These are phyloP conservation scores for Agrilus biguttatus DNA, from an alignment of 2,888 invertebrate species.

Conservation along the genomic window DNA sequence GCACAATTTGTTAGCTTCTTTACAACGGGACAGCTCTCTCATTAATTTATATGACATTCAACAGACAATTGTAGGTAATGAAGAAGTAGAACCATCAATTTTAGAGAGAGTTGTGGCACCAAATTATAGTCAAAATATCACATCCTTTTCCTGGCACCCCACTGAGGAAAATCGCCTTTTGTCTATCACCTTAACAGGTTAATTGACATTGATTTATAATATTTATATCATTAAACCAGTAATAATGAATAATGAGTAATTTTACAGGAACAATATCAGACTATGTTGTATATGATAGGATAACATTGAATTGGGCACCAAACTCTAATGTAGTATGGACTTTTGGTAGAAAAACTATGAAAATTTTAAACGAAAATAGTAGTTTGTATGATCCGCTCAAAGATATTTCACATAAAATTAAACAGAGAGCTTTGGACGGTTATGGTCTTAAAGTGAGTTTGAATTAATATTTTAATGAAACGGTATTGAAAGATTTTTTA, in stretches of 20 bases:
- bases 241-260: conserved; percentile 2
- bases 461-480: too few relatives aligned
- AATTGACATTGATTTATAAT: not conserved
- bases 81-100: conserved; percentile 62
- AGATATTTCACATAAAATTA: conserved; percentile 63
- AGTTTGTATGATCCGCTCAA: conserved; percentile 38
- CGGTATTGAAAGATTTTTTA: conserved; percentile 11
- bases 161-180: conserved; percentile 63
- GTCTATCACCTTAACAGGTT: conserved; percentile 45
- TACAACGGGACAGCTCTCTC: conserved; percentile 63
- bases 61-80: conserved; percentile 49
- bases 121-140: conserved; percentile 35
- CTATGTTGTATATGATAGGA: conserved; percentile 66
- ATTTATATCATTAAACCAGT: not conserved
- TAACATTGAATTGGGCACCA: conserved; percentile 69
- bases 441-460: conserved; percentile 64
- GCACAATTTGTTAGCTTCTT: conserved; percentile 61
- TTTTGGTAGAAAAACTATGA: conserved; percentile 50
- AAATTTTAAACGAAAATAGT: conserved; percentile 40
- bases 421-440: conserved; percentile 51
- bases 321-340: conserved; percentile 62
- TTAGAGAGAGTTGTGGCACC: conserved; percentile 52
- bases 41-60: conserved; percentile 80
- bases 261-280: conserved; percentile 48
- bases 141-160: conserved; percentile 82